These are phyloP conservation scores for Platygyra sinensis DNA, from an alignment of 64 coral and sea anemone genomes.

Conservation along the genomic window DNA sequence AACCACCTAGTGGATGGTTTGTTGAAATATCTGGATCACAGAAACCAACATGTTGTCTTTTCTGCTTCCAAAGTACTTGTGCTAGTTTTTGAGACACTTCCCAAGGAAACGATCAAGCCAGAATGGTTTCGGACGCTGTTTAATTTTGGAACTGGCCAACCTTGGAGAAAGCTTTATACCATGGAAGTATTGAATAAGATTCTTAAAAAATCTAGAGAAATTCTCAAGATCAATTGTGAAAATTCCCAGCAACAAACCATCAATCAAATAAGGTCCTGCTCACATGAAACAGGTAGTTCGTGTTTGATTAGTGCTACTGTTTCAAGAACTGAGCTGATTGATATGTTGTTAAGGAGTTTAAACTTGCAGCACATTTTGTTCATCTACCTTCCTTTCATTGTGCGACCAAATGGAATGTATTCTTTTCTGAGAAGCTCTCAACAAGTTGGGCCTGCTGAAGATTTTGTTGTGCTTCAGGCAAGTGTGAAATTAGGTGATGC, in stretches of 20 bases:
- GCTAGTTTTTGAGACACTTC: not conserved
- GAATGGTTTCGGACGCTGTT: slow-evolving; percentile 7
- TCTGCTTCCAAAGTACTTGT: slow-evolving; percentile 38
- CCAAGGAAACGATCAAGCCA: not conserved
- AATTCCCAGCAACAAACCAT: not conserved
- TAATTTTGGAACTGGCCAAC: not conserved
- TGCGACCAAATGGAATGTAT: slow-evolving; percentile 26
- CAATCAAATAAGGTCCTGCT: not conserved
- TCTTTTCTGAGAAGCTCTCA: slow-evolving; percentile 25
- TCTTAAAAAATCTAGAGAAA: not conserved
- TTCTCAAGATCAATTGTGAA: not conserved
- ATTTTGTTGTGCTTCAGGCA: slow-evolving; percentile 6
- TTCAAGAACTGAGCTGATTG: not conserved
- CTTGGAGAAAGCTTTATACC: slow-evolving; percentile 20
- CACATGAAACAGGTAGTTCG: not conserved
- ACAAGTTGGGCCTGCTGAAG: not conserved
- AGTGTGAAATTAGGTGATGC: slow-evolving; percentile 7
- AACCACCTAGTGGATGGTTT: not conserved
- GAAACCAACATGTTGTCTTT: slow-evolving; percentile 52
- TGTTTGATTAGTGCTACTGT: not conserved
- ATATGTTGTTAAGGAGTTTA: slow-evolving; percentile 1
- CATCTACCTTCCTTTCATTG: slow-evolving; percentile 16
- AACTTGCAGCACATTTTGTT: slow-evolving; percentile 27
- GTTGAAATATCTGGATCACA: not conserved
- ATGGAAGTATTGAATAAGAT: slow-evolving; percentile 29